A percentile compares a stretch with the other conserved stretches of the same genome.
Evolutionary conservation across 2,888 invertebrate genomes (phyloP).

Genomic region (Chrysolina haemoptera): DNA sequence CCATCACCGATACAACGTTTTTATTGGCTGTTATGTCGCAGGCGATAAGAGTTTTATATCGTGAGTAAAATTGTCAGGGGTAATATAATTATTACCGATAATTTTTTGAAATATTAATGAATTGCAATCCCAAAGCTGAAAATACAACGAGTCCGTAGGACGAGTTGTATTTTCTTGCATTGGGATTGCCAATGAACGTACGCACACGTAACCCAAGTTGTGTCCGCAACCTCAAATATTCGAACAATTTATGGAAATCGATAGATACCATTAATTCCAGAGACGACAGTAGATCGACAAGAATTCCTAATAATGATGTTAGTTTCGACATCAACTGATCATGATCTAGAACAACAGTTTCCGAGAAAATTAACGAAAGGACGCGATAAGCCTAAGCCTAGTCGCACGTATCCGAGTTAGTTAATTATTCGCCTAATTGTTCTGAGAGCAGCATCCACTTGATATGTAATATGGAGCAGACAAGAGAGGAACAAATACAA

Average conservation of each 20-base stretch:
- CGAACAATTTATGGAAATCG: constrained; percentile 13
- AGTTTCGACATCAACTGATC: constrained; percentile 9
- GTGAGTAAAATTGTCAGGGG: too few species aligned
- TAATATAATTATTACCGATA: too few species aligned
- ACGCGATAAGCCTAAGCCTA: neutral
- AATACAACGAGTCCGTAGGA: too few species aligned
- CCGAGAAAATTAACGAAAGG: constrained; percentile 4
- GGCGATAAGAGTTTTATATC: too few species aligned
- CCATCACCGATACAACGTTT: too few species aligned
- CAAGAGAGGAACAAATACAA: neutral
- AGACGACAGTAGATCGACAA: constrained; percentile 11
- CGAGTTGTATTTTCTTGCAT: too few species aligned
- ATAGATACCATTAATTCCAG: constrained; percentile 11
- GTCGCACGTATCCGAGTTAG: constrained; percentile 5
- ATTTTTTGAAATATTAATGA: too few species aligned
- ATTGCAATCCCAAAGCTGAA: too few species aligned
- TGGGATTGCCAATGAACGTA: too few species aligned
- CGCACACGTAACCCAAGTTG: neutral
- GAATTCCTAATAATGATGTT: constrained; percentile 17
- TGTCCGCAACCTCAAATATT: neutral
- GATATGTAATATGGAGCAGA: neutral
- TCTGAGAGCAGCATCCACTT: neutral
- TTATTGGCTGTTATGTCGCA: too few species aligned
- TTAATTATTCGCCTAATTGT: constrained; percentile 3
- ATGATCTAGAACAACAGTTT: constrained; percentile 10